Evolutionary conservation across 2,888 invertebrate genomes (phyloP), one percentile per base, ranked within the genome.

Genomic region (Agriotes lineatus): DNA sequence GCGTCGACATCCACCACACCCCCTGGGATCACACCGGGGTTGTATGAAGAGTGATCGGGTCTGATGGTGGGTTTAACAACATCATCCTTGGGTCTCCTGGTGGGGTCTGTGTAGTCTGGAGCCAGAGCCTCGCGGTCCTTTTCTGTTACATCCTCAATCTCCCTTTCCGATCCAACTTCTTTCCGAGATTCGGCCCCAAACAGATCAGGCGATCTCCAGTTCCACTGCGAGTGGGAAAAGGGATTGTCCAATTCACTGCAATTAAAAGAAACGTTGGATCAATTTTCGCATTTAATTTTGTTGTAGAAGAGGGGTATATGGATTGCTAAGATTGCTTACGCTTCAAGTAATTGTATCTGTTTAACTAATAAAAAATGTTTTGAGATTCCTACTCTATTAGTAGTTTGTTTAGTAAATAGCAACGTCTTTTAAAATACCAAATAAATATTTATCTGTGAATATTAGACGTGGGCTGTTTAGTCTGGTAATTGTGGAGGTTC

Each of bases 41-140:
- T 63, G 52, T 58, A 50, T 6, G 61, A 37, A 16, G 42, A 71
- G 14, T 63, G 39, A n/a, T 58, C 42, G 2, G 60, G 33, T 20
- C 18, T 9, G 1, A 19, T 14, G 2, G 14, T 9, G 0, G 48
- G 20, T 57, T 77, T 70, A 4, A 77, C 77, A 48, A 73, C 76
- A 42, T 80, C 79, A 18, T 79, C 78, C 19, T 75, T 74, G 20
- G 73, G 75, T 12, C 74, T 60, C 3, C 71, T 58, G 18, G 52
- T 59, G 7, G 82, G 81, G 60, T 82, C 82, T 65, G 76, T 78
- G 72, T 79, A 83, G 62, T 82, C 79, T 1, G 81, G 81, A 2
- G 72, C 77, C 6, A 82, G 71, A n/a, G 78, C 79, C 75, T 83
- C 83, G 1, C 81, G 76, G 30, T 82, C 82, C 52, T 72, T 68